Conservation (phyloP, 2,797 vertebrate genomes). For the Mormyrops attenuatus region DNA sequence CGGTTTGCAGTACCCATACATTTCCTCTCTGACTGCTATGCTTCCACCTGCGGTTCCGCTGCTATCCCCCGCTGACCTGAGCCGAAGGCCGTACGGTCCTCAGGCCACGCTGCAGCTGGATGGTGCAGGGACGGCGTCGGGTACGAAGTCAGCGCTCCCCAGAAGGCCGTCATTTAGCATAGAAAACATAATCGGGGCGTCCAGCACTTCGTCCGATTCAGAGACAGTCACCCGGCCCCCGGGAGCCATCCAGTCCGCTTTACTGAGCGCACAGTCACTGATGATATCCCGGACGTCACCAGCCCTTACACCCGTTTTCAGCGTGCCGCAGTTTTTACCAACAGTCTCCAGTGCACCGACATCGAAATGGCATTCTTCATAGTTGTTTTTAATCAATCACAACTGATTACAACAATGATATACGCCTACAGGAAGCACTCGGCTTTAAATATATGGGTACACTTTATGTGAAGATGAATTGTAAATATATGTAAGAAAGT, state of each 20-base stretch:
- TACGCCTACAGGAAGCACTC: constrained; percentile 60
- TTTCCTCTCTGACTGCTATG: constrained; percentile 83
- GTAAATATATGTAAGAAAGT: not conserved
- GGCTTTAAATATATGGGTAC: constrained; percentile 38
- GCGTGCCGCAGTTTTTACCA: constrained; percentile 89
- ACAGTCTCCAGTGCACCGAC: constrained; percentile 70
- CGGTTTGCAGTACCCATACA: constrained; percentile 86
- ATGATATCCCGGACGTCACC: constrained; percentile 76
- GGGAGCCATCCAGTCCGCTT: constrained; percentile 83
- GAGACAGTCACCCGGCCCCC: constrained; percentile 87
- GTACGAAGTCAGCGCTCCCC: constrained; percentile 87
- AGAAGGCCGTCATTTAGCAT: constrained; percentile 91
- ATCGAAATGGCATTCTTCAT: constrained; percentile 89
- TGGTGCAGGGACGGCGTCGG: constrained; percentile 76
- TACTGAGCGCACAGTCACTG: constrained; percentile 84
- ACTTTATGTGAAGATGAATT: not conserved
- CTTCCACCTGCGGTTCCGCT: constrained; percentile 89
- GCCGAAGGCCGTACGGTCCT: constrained; percentile 83
- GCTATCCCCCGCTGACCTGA: constrained; percentile 84
- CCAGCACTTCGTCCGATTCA: constrained; percentile 60
- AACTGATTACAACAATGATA: constrained; percentile 43
- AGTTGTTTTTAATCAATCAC: constrained; percentile 42
- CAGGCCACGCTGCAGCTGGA: constrained; percentile 87
- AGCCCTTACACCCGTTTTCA: constrained; percentile 81
- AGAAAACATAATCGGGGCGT: constrained; percentile 93